A percentile compares a stretch with the other conserved stretches of the same genome.
Conservation (phyloP, 1,140 invertebrate genomes). For the Galleria mellonella region DNA sequence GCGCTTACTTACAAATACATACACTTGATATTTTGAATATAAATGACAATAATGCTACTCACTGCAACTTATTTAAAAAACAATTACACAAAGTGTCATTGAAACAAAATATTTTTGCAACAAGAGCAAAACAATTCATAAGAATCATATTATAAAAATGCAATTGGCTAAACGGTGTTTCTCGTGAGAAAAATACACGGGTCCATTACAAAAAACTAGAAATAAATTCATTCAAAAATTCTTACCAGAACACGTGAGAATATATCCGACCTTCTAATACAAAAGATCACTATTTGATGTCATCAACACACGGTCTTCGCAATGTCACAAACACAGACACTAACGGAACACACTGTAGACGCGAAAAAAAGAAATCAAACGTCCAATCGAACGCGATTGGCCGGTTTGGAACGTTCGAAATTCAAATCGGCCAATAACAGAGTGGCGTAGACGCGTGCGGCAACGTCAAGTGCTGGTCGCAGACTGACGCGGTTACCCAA, state of each 20-base stretch:
- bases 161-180: background rate
- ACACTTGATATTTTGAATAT: too few species aligned
- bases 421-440: slow-evolving; percentile 45
- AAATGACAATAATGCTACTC: too few species aligned
- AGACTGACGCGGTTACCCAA: slow-evolving; percentile 59
- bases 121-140: background rate
- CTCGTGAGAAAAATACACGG: slow-evolving; percentile 10
- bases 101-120: slow-evolving; percentile 2
- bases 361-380: slow-evolving; percentile 51
- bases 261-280: slow-evolving; percentile 43
- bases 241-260: slow-evolving; percentile 52
- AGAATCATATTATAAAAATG: background rate
- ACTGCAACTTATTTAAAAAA: background rate
- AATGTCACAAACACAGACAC: slow-evolving; percentile 58
- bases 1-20: too few species aligned
- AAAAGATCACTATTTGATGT: slow-evolving; percentile 24
- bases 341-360: slow-evolving; percentile 45
- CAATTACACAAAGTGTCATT: slow-evolving; percentile 1
- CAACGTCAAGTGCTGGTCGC: slow-evolving; percentile 40
- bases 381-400: slow-evolving; percentile 46
- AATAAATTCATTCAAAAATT: slow-evolving; percentile 20
- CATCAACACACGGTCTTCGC: slow-evolving; percentile 30
- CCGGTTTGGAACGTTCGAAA: slow-evolving; percentile 45
- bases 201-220: slow-evolving; percentile 16
- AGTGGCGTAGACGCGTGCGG: slow-evolving; percentile 29